Base-by-base conservation (phyloP, 2,797 vertebrate species). In the Heterohyrax brucei region DNA sequence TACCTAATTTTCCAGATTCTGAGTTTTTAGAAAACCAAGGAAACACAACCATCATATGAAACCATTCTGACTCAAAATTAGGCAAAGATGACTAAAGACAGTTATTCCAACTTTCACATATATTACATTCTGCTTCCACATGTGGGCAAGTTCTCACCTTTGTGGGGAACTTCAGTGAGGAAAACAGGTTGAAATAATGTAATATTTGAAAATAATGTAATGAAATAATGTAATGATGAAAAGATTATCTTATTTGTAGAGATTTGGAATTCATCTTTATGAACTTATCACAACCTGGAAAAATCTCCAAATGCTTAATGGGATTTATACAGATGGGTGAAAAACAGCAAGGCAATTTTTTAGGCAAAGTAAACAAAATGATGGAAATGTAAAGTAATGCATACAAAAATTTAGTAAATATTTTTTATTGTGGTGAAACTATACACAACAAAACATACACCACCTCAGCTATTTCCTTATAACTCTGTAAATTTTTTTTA, bases 171-270 rank as follows among this genome's bases (percentile, higher is more conserved):
- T 50, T 66, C 73, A 73, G 19, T 53, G 12, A 18, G 18, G 89
- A 84, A 90, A 87, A 19, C 79, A 83, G 28, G 14, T 5, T 79
- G 39, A 95, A 93, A 84, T 84, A 79, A 78, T n/a, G 28, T 82
- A 75, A 84, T 89, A 78, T 85, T 33, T 72, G 75, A 93, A 39
- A 39, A 39, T 39, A 39, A 39, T 39, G 39, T 39, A 39, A 3
- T 79, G 39, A 93, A 93, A 84, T 84, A 79, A 78, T n/a, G 28
- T 82, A 75, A 84, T 89, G 73, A 80, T 33, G 75, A 93, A 93
- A 85, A 75, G 8, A 14, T 50, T 80, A 77, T 61, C n/a, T n/a
- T 95, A 88, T 81, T 80, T 56, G 56, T 30, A 64, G 28, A 91
- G 24, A 91, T 59, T 91, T 68, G 80, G 24, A 95, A 92, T 24